Base-by-base conservation (phyloP, 2,888 invertebrate genomes). In the Carpatolechia fugitivella region DNA sequence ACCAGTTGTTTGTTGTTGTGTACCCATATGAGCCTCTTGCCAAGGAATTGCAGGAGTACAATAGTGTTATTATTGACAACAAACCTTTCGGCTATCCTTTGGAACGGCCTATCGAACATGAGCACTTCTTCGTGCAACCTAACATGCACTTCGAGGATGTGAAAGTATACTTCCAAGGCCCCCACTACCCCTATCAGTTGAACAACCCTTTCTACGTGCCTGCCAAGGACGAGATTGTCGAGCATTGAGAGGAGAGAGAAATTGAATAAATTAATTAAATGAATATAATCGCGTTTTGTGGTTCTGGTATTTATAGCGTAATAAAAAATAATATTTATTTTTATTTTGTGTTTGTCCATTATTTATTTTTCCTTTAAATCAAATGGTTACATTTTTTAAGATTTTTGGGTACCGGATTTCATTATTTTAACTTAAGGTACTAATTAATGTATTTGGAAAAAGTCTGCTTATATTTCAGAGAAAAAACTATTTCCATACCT, bases 91-190 rank as follows among this genome's bases (percentile, higher is more conserved):
- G 92, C 52, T 93, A 84, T 80, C 93, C 93, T 30, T 85, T 93
- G 58, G 92, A 93, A 75, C 87, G 92, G 56, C 91, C 91, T 13
- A 76, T 89, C 56, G 30, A 31, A 16, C 62, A 70, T 30, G 81
- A 80, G 55, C 76, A 73, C 64, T 82, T 80, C 82, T 85, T 90
- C 80, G 72, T 82, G 47, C 87, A 91, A 56, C 91, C 92, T 29
- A 93, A 93, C 80, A 91, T 92, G 85, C 91, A 75, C 88, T 90
- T 91, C 74, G 85, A 92, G 78, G 92, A 93, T 67, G 91, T 93
- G 4, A 58, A 69, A 48, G 85, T 93, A 65, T 91, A 86, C 76
- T 90, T 92, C 31, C 48, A 56, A 33, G 60, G 60, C 11, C 38
- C 50, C 18, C 50, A 41, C 48, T 53, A 46, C 55, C 35, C 55